Evolutionary conservation across 2,113 vertebrate species (phyloP), one percentile per base, ranked within the genome.

Genomic region (Ochotona curzoniae): DNA sequence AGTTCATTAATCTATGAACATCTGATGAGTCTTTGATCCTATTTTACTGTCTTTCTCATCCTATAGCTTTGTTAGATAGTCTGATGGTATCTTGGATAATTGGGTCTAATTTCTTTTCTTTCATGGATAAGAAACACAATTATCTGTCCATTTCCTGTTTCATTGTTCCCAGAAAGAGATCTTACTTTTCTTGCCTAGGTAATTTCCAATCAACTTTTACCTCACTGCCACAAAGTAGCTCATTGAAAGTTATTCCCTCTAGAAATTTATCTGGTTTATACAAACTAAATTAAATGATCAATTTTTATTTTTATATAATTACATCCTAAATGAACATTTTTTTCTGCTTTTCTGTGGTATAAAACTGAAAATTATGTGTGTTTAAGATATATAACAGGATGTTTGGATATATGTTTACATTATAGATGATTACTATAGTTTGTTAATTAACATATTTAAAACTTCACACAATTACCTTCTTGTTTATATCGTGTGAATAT

Each of bases 1-100:
- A 26, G 2, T 26, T n/a, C 47, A 21, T 1, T 1, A 28, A 35
- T n/a, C 13, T 2, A 14, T 0, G 7, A 5, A 67, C 26, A 66
- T 1, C 25, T 32, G 17, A 21, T 23, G 3, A 38, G 23, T 30
- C 60, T 51, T 28, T 75, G 17, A n/a, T 30, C 28, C 7, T 6
- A 13, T 74, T 63, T 57, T 74, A 26, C 38, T 6, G 21, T 49
- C 26, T 25, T 63, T 15, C 54, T 78, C 13, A 57, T 35, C 61
- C n/a, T 61, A 28, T 26, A 28, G 9, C 26, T 30, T 44, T 1
- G 1, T 63, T 61, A 44, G 13, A 64, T 11, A 35, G 7, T 57
- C 8, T 81, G 30, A 30, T 7, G 4, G 17, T n/a, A 28, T 74
- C 26, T 76, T 26, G 54, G 70, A 13, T 4, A 12, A n/a, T 1